Percentiles rank a stretch among this genome's conserved stretches.
phyloP scores from a whole-genome alignment of 2,797 vertebrate genomes.

The Tachyglossus aculeatus region DNA sequence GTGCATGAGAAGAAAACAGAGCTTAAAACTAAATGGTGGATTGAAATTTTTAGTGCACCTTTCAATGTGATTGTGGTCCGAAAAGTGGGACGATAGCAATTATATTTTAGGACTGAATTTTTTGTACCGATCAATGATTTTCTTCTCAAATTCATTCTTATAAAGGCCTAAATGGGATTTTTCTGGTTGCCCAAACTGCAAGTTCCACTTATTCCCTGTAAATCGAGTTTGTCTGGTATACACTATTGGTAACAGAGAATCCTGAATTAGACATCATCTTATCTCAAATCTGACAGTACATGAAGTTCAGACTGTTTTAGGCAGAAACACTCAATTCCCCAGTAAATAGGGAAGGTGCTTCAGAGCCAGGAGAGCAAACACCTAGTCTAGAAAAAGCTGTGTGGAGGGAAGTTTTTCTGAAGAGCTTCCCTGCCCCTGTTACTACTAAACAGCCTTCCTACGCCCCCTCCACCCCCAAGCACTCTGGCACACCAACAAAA shows the following conservation, averaged over 20 bases:
- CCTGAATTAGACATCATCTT: conserved; percentile 12
- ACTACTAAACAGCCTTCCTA: no score
- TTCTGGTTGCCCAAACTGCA: not conserved
- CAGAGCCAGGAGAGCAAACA: not conserved
- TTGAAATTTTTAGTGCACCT: conserved; percentile 22
- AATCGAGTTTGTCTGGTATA: not conserved
- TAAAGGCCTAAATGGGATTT: conserved; percentile 9
- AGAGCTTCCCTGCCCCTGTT: no score
- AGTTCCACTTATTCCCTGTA: not conserved
- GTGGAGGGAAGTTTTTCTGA: not conserved
- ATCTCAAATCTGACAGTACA: no score
- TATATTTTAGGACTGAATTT: not conserved
- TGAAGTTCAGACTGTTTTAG: no score
- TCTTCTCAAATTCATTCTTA: not conserved
- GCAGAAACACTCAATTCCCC: no score
- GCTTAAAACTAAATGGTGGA: not conserved
- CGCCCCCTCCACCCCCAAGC: no score
- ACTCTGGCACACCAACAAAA: no score
- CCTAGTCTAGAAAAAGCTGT: not conserved
- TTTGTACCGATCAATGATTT: not conserved
- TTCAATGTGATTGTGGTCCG: not conserved
- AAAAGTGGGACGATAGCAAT: not conserved
- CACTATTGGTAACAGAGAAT: conserved; percentile 26
- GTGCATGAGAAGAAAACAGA: not conserved
- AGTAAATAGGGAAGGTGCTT: no score